These are phyloP conservation scores for Callyntrura sp. DNA, from an alignment of 2,888 invertebrate genomes.

Conservation along the genomic window DNA sequence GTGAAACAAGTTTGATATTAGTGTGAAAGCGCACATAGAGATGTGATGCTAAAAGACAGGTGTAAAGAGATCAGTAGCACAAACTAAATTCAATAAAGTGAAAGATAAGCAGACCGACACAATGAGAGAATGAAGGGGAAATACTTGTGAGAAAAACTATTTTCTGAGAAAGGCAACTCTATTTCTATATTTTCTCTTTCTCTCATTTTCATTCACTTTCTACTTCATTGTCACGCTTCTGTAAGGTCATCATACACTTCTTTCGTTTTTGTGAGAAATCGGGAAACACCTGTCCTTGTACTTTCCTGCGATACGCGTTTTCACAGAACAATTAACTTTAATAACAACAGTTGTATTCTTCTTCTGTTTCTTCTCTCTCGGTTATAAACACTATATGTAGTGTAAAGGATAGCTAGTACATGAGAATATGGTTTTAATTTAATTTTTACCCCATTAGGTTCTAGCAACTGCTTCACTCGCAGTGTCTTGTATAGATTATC, in stretches of 20 bases:
- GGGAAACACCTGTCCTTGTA: too few species aligned
- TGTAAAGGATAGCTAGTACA: too few species aligned
- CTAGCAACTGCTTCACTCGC: slow-evolving; percentile 91
- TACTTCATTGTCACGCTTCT: slow-evolving; percentile 28
- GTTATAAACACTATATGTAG: too few species aligned
- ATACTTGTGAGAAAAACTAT: slow-evolving; percentile 8
- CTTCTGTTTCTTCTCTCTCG: background rate
- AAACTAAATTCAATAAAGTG: slow-evolving; percentile 55
- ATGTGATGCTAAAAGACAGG: background rate
- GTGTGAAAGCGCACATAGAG: too few species aligned
- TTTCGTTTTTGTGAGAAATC: too few species aligned
- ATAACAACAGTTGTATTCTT: background rate
- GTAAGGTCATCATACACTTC: too few species aligned
- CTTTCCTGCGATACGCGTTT: background rate
- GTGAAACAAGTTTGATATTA: too few species aligned
- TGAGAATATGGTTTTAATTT: slow-evolving; percentile 28
- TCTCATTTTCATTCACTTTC: background rate
- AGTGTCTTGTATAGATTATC: slow-evolving; percentile 91
- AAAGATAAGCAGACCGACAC: slow-evolving; percentile 32
- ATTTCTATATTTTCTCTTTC: slow-evolving; percentile 3
- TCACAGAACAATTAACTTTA: background rate
- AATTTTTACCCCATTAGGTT: slow-evolving; percentile 89
- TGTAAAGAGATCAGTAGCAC: slow-evolving; percentile 18
- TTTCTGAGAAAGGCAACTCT: slow-evolving; percentile 34
- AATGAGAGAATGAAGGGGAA: slow-evolving; percentile 25